These are phyloP conservation scores for Phoenicopterus ruber DNA, from an alignment of 2,113 vertebrate species.

Conservation along the genomic window DNA sequence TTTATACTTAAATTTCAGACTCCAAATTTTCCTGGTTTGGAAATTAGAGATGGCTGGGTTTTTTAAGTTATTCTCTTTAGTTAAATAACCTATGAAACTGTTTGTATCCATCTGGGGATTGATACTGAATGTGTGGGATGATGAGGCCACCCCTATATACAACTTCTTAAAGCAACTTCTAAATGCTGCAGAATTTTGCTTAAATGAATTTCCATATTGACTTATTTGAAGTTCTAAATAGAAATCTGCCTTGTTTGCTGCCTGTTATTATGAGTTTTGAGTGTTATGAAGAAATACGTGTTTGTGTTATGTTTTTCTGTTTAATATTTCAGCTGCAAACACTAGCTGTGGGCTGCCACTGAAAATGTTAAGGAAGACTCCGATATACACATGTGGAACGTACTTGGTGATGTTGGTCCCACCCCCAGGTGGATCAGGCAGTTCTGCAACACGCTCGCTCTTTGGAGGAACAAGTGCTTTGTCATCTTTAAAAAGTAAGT, in stretches of 20 bases:
- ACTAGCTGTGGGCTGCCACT: constrained; percentile 96
- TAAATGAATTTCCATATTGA: neutral
- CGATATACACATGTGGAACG: constrained; percentile 94
- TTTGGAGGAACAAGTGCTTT: constrained; percentile 94
- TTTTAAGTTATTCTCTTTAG: neutral
- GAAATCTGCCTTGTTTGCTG: neutral
- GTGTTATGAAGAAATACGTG: neutral
- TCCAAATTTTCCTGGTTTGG: neutral
- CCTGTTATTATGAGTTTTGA: neutral
- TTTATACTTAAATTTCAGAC: neutral
- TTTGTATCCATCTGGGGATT: neutral
- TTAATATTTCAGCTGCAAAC: constrained; percentile 79
- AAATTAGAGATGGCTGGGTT: neutral
- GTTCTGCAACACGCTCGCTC: constrained; percentile 94
- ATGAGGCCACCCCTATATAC: neutral
- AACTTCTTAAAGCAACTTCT: neutral
- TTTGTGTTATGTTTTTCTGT: neutral
- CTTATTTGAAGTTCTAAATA: neutral
- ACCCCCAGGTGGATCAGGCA: constrained; percentile 92
- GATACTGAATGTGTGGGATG: neutral
- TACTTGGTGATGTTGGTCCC: constrained; percentile 96
- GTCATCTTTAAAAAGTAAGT: constrained; percentile 95
- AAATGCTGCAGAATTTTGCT: neutral
- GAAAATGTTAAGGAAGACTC: constrained; percentile 91
- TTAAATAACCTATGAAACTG: neutral